phyloP scores from a whole-genome alignment of 64 coral and sea anemone genomes.

The Astreopora myriophthalma region DNA sequence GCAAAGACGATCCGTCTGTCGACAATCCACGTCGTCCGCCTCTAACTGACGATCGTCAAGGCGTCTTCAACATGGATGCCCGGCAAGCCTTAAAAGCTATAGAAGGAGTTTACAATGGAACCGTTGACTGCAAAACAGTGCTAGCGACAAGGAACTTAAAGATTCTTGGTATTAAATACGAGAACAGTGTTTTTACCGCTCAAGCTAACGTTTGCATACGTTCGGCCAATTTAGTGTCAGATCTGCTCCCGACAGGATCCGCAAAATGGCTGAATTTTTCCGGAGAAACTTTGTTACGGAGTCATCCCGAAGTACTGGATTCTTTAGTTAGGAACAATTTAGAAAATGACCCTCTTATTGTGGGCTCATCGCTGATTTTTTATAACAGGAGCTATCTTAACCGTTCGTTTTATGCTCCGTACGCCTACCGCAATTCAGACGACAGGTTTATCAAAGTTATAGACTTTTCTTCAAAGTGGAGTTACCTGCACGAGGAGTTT shows the following conservation, averaged over 20 bases:
- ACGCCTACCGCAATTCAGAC: conserved; percentile 76
- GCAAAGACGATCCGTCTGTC: conserved; percentile 61
- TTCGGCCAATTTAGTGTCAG: conserved; percentile 82
- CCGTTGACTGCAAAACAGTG: conserved; percentile 74
- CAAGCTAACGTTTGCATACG: conserved; percentile 79
- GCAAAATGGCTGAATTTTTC: neutral
- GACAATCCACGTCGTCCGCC: conserved; percentile 59
- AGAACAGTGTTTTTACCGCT: conserved; percentile 77
- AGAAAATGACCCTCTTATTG: conserved; percentile 76
- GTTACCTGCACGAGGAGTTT: conserved; percentile 83
- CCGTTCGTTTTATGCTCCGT: conserved; percentile 73
- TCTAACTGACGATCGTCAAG: conserved; percentile 49
- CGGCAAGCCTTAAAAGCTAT: conserved; percentile 76
- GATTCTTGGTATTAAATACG: conserved; percentile 77
- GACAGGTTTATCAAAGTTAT: conserved; percentile 84
- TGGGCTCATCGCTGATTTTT: conserved; percentile 86
- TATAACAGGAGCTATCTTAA: conserved; percentile 75
- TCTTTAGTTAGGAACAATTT: conserved; percentile 77
- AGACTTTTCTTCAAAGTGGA: conserved; percentile 84
- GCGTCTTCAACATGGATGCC: conserved; percentile 78
- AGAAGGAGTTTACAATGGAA: conserved; percentile 72
- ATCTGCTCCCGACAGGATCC: conserved; percentile 73
- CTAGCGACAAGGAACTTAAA: conserved; percentile 74
- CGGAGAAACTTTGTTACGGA: conserved; percentile 12
- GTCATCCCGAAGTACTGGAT: conserved; percentile 58